Evolutionary conservation across 37 sponge, comb jelly and placozoan species (phyloP).

Genomic region (Theonella swinhoei): DNA sequence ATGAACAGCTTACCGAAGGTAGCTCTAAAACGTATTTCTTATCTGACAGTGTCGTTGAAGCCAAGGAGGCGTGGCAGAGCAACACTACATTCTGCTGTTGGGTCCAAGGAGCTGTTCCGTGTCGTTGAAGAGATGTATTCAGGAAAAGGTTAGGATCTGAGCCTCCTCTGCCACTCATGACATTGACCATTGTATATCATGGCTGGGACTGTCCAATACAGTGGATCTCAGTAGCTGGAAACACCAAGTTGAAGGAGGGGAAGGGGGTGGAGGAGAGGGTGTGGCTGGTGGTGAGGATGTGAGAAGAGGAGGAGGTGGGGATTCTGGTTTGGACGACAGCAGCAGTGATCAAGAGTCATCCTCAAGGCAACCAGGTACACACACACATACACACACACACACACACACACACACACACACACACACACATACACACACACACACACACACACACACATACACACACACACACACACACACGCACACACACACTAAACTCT

Average conservation of each 20-base stretch:
- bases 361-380: background rate
- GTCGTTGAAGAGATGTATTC: conserved; percentile 51
- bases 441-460: no score
- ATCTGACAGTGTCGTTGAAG: conserved; percentile 16
- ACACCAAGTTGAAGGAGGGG: background rate
- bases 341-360: conserved; percentile 6
- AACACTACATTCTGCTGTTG: conserved; percentile 63
- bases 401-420: no score
- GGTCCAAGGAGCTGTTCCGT: conserved; percentile 63
- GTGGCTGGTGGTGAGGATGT: background rate
- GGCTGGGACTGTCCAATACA: background rate
- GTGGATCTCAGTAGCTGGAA: conserved; percentile 61
- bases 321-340: background rate
- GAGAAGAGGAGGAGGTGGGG: background rate
- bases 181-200: background rate
- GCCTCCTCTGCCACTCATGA: background rate
- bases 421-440: no score
- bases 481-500: no score
- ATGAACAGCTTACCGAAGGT: no score
- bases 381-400: no score
- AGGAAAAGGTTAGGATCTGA: conserved; percentile 36
- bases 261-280: background rate
- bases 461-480: no score
- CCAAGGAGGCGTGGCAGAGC: conserved; percentile 29
- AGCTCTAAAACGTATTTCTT: background rate